Base-by-base conservation (phyloP, 2,113 vertebrate genomes). In the Xenopus borealis region DNA sequence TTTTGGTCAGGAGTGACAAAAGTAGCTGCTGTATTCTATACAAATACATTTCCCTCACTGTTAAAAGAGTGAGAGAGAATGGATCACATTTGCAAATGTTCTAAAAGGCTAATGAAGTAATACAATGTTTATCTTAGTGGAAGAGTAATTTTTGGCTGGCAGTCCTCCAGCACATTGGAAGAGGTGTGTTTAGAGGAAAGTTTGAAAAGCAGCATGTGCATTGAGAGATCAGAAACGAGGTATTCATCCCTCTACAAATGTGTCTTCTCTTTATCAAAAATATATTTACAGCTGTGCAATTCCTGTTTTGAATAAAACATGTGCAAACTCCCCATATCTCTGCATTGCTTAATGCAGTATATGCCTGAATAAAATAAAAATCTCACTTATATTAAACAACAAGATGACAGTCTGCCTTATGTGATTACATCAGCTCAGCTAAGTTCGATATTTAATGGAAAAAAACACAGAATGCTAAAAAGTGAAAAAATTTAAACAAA, bases 71-170 rank as follows among this genome's bases (percentile, higher is more conserved):
- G 79, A 90, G 94, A 90, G 79, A 90, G 94, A 95, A 95, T 94
- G 90, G 90, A 88, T 92, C 92, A 92, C 92, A 98, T 95, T 95
- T 96, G 93, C 95, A 96, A 94, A 92, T 94, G 93, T 93, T 96
- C 95, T 95, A 94, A 97, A 96, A 95, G 93, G 94, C 90, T 95
- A 96, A 98, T 97, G 94, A 95, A 95, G 94, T 97, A 96, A 95
- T 95, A 94, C 93, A 93, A 97, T 96, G 93, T 97, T 97, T 96
- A 95, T 97, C 93, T 96, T 95, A 89, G 89, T 92, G 92, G 92
- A 94, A 94, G 93, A 95, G 93, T 93, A 93, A 95, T 95, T 94
- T 95, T 90, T 91, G 12, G 72, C 80, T 94, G 94, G 94, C 93
- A 75, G 81, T 74, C 75, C 84, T 91, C 94, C 94, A 94, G 84